phyloP scores from a whole-genome alignment of 2,888 invertebrate species.

The Criorhina ranunculi region DNA sequence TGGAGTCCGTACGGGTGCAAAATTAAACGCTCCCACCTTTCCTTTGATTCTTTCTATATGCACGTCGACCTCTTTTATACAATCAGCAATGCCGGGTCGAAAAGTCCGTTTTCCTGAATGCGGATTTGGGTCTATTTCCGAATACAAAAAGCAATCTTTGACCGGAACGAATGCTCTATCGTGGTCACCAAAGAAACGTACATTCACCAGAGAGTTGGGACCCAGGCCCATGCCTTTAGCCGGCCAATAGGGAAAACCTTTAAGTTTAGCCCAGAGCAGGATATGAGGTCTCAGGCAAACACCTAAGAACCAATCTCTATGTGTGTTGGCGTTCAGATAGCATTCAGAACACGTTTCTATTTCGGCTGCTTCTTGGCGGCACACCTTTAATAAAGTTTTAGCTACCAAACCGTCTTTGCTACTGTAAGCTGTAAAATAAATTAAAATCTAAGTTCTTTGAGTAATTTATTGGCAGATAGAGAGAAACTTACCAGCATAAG shows the following conservation, averaged over 20 bases:
- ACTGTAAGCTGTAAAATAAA: slow-evolving; percentile 86
- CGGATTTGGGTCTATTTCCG: slow-evolving; percentile 89
- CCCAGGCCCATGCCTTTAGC: slow-evolving; percentile 94
- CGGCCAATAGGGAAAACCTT: slow-evolving; percentile 99
- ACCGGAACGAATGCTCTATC: slow-evolving; percentile 96
- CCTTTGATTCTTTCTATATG: slow-evolving; percentile 90
- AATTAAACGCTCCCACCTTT: slow-evolving; percentile 90
- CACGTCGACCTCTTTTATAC: slow-evolving; percentile 89
- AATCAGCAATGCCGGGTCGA: slow-evolving; percentile 87
- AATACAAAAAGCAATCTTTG: slow-evolving; percentile 93
- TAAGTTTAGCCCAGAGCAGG: slow-evolving; percentile 97
- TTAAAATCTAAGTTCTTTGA: background rate
- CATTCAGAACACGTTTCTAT: slow-evolving; percentile 97
- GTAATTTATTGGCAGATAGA: background rate
- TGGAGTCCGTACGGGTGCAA: slow-evolving; percentile 89
- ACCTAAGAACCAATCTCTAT: slow-evolving; percentile 95
- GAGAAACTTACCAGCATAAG: slow-evolving; percentile 91
- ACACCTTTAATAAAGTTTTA: slow-evolving; percentile 92
- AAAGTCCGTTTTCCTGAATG: slow-evolving; percentile 83
- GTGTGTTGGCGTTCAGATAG: slow-evolving; percentile 93
- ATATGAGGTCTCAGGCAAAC: slow-evolving; percentile 96
- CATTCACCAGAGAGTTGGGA: slow-evolving; percentile 90
- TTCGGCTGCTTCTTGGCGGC: slow-evolving; percentile 95
- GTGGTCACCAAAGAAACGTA: slow-evolving; percentile 97
- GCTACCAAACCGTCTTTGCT: slow-evolving; percentile 91